Base-by-base conservation (phyloP, 2,888 invertebrate genomes). In the Lycocerus yunnanus region DNA sequence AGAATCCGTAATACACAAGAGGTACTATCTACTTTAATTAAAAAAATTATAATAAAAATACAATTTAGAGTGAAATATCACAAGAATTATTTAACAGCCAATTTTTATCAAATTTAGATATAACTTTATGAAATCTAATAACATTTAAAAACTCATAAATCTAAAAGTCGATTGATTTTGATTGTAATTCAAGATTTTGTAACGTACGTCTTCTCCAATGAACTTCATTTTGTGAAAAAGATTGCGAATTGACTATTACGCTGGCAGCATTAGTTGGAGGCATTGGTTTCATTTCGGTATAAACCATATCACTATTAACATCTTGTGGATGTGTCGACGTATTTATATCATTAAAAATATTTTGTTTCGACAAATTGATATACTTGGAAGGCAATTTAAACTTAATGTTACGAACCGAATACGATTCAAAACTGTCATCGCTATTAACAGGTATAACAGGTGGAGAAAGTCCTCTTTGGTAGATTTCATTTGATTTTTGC, bases 191-290 rank as follows among this genome's bases (percentile, higher is more conserved):
- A 21, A 85, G 83, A 82, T 84, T 85, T 79, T 86, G 85, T 14
- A 85, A 85, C 16, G 86, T 86, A 72, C 86, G 86, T 78, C 89
- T 87, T 60, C 89, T 86, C 89, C 89, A 90, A 79, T 89, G 89
- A 75, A 88, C 84, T 77, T 87, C 88, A 72, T 76, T 81, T n/a
- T 79, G 76, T 66, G 77, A 77, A 8, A 74, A 77, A n/a, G 78
- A 70, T 71, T 80, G 77, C 58, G 80, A 80, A 76, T 84, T 85
- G 66, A 85, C 85, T 77, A 85, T 86, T 68, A 85, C 84, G 79
- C 84, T 84, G 20, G 81, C 80, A 58, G 80, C 80, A 72, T 73
- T 78, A 72, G 78, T 82, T 58, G 77, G 73, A 20, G 79, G 76
- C n/a, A 80, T 75, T 18, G 80, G 80, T 65, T 81, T 81, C 66